Evolutionary conservation across 2,113 vertebrate genomes (phyloP), one percentile per base, ranked within the genome.

Genomic region (Hippolais icterina): DNA sequence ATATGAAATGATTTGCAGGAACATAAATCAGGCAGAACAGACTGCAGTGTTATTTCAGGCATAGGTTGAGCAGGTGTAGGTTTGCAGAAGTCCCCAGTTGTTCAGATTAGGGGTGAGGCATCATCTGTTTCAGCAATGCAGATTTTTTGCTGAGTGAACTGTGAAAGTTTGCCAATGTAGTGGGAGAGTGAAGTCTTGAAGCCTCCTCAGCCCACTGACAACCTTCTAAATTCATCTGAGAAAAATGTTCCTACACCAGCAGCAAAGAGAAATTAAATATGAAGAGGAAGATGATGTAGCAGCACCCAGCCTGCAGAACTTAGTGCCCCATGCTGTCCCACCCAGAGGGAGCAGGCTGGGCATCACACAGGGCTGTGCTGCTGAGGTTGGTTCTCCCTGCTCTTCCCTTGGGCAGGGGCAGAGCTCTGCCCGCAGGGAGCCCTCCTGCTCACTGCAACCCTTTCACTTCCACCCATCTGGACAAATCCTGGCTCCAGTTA

Each of bases 321-420:
- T 0, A 3, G 15, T 54, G 28, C 4, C 69, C 57, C 17, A 1
- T 0, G 28, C 33, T 60, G 28, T 17, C 39, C 53, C 15, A 2
- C 11, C 21, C 78, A 5, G 35, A 6, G 0, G 24, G 27, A 18
- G 4, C 4, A 15, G 39, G 19, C 6, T 0, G 0, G 63, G 12
- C 28, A 42, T 1, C 15, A 11, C 8, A 4, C 7, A 28, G 39
- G 63, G 41, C 59, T 87, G n/a, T 24, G 68, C 24, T 49, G 8
- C 57, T 35, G 11, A 10, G 53, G 5, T 4, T 22, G n/a, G 18
- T 3, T 35, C 16, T 59, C 31, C 31, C 53, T 29, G 31, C 49
- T 17, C 25, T 29, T 6, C 52, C 22, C 5, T 9, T 0, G 1
- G 50, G 74, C 29, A 56, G 29, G 33, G 49, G 17, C 59, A 64